A percentile compares a stretch with the other conserved stretches of the same genome.
phyloP scores from a whole-genome alignment of 2,888 invertebrate species.

The Synergus laeviventris region DNA sequence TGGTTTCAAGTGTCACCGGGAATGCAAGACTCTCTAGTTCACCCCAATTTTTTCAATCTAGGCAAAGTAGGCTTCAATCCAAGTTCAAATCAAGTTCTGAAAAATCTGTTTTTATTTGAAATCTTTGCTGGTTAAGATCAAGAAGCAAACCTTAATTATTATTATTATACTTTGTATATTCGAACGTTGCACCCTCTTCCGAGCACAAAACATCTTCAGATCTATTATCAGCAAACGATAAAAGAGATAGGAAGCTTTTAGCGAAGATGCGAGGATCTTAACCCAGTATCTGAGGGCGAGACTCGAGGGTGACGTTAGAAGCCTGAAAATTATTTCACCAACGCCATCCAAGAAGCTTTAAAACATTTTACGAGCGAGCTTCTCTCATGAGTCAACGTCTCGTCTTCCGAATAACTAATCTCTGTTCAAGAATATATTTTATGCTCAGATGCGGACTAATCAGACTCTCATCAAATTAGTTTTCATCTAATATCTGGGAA shows the following conservation, averaged over 20 bases:
- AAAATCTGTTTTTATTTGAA: background rate
- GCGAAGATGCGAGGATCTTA: conserved; percentile 26
- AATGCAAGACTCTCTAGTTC: conserved; percentile 40
- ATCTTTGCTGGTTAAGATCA: background rate
- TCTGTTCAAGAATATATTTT: background rate
- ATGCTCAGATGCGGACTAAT: too few relatives aligned
- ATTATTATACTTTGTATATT: conserved; percentile 8
- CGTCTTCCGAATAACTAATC: background rate
- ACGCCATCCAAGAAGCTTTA: conserved; percentile 47
- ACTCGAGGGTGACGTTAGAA: conserved; percentile 43
- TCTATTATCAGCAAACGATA: conserved; percentile 48
- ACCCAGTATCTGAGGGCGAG: conserved; percentile 1
- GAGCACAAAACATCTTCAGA: conserved; percentile 51
- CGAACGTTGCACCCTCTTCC: background rate
- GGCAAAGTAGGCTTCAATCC: background rate
- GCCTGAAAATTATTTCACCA: conserved; percentile 53
- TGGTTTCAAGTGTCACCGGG: conserved; percentile 61
- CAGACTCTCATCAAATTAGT: too few relatives aligned
- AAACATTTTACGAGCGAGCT: conserved; percentile 52
- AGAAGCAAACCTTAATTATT: background rate
- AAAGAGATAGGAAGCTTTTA: conserved; percentile 37
- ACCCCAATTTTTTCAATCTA: background rate
- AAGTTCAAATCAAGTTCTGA: background rate
- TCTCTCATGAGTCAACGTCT: background rate
- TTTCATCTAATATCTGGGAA: background rate